These are phyloP conservation scores for Mystacides longicornis DNA, from an alignment of 2,888 invertebrate genomes.

Conservation along the genomic window DNA sequence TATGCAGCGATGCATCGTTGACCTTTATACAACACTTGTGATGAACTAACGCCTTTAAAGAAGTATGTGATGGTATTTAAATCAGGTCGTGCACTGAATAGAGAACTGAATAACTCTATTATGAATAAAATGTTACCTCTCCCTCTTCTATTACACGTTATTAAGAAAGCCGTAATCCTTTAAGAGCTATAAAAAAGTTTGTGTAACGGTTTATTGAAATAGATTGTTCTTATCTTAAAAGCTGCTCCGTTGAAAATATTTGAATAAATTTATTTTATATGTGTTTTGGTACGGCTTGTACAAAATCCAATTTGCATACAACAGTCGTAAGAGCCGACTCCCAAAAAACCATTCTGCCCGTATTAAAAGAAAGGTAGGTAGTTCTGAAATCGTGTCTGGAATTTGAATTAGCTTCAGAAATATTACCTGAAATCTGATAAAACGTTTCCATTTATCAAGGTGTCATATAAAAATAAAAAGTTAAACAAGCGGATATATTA, in stretches of 20 bases:
- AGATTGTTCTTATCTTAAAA: background rate
- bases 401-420: conserved; percentile 1
- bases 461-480: background rate
- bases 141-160: no score
- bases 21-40: no score
- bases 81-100: no score
- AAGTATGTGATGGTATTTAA: background rate
- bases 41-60: background rate
- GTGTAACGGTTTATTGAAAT: background rate
- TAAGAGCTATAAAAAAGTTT: background rate
- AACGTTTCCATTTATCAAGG: conserved; percentile 9
- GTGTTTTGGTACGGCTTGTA: background rate
- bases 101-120: no score
- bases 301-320: background rate
- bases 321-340: background rate
- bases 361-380: background rate
- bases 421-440: conserved; percentile 14
- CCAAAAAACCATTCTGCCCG: background rate
- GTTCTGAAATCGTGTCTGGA: background rate
- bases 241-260: background rate
- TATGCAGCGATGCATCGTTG: no score
- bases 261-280: conserved; percentile 1
- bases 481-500: background rate
- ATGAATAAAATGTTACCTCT: no score
- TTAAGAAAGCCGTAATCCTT: no score